Percentiles rank a stretch among this genome's conserved stretches.
Evolutionary conservation across 2,888 invertebrate species (phyloP).

Genomic region (Boloria euphrosyne): DNA sequence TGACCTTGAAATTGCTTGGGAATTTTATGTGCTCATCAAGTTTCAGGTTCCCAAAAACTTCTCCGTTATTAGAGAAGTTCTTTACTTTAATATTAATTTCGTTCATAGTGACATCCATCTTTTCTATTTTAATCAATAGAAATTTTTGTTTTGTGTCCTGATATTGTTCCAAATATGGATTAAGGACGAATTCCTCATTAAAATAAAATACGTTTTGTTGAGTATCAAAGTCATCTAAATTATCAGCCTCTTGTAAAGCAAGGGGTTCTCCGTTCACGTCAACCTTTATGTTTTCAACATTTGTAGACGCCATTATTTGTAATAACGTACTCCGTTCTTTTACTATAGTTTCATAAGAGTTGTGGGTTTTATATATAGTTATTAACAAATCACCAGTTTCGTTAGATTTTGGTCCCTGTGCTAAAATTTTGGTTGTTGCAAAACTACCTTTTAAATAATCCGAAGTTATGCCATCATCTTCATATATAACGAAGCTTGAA

Average conservation of each 20-base stretch:
- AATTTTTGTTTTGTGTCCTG: conserved; percentile 52
- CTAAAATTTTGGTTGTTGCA: conserved; percentile 58
- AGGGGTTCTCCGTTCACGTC: conserved; percentile 56
- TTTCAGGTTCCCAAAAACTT: conserved; percentile 50
- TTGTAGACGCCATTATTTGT: conserved; percentile 59
- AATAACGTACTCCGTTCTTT: conserved; percentile 60
- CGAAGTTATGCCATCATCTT: conserved; percentile 69
- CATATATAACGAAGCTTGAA: conserved; percentile 60
- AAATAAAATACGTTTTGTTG: conserved; percentile 60
- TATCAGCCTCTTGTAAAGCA: conserved; percentile 51
- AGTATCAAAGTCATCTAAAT: conserved; percentile 55
- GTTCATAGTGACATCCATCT: conserved; percentile 54
- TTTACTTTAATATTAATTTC: conserved; percentile 63
- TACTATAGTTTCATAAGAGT: conserved; percentile 59
- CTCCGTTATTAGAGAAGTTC: conserved; percentile 51
- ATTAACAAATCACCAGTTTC: conserved; percentile 54
- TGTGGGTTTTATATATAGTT: conserved; percentile 59
- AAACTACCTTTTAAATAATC: conserved; percentile 57
- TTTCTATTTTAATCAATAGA: conserved; percentile 62
- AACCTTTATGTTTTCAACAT: conserved; percentile 55
- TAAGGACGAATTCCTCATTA: conserved; percentile 56
- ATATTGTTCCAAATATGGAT: conserved; percentile 57
- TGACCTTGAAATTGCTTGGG: conserved; percentile 50
- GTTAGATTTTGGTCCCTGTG: conserved; percentile 53
- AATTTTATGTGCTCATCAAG: conserved; percentile 44